Percentiles rank a stretch among this genome's conserved stretches.
phyloP scores from a whole-genome alignment of 1,140 invertebrate species.

The Bursaphelenchus mucronatus region DNA sequence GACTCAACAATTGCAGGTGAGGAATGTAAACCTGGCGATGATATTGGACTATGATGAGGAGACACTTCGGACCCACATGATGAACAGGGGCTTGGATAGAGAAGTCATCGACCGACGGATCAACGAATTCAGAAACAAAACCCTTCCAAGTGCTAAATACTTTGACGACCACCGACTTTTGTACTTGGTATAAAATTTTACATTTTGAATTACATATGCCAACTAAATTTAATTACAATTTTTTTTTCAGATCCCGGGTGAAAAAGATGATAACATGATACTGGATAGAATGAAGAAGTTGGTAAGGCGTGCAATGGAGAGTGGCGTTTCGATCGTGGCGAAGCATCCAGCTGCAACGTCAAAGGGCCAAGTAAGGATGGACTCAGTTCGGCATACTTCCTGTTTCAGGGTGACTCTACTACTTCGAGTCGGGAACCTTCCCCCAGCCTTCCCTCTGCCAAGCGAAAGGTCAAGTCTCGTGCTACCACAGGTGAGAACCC shows the following conservation, averaged over 20 bases:
- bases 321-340: constrained; percentile 37
- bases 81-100: constrained; percentile 39
- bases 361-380: constrained; percentile 2
- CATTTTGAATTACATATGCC: background rate
- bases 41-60: constrained; percentile 60
- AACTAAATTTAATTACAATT: background rate
- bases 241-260: constrained; percentile 54
- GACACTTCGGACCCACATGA: constrained; percentile 55
- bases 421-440: too few relatives aligned
- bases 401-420: too few relatives aligned
- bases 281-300: constrained; percentile 56
- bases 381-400: too few relatives aligned
- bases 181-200: constrained; percentile 42
- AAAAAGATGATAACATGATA: constrained; percentile 52
- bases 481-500: constrained; percentile 9
- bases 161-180: constrained; percentile 60
- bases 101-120: constrained; percentile 59
- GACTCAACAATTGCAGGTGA: constrained; percentile 39
- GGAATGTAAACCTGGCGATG: constrained; percentile 57
- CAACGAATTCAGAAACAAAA: constrained; percentile 52
- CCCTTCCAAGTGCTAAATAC: constrained; percentile 55
- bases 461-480: background rate
- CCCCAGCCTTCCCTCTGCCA: background rate
- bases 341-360: background rate
- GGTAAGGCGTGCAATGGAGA: constrained; percentile 48